These are phyloP conservation scores for Sycophaga agraensis DNA, from an alignment of 1,140 invertebrate species.

Conservation along the genomic window DNA sequence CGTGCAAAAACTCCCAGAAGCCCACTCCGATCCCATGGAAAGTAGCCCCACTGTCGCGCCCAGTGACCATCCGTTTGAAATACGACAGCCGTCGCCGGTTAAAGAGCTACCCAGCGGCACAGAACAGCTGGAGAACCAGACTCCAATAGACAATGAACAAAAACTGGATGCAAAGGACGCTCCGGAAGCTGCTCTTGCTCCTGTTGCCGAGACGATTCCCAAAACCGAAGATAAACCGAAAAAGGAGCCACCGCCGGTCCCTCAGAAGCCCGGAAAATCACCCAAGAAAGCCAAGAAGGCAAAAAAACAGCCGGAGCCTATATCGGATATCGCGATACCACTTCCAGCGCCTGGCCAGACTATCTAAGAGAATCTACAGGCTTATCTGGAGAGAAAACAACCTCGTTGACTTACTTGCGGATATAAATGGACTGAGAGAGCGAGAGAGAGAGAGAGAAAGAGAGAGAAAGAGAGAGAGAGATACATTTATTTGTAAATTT, in stretches of 20 bases:
- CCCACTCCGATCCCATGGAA: conserved; percentile 7
- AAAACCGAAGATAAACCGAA: conserved; percentile 13
- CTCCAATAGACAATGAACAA: not conserved
- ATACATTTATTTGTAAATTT: too few relatives aligned
- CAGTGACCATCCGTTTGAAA: not conserved
- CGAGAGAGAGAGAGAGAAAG: too few relatives aligned
- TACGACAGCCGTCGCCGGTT: conserved; percentile 29
- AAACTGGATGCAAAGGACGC: not conserved
- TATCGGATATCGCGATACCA: conserved; percentile 49
- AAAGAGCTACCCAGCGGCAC: conserved; percentile 5
- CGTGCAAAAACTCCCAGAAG: too few relatives aligned
- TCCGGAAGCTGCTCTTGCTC: too few relatives aligned
- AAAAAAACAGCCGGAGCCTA: conserved; percentile 41
- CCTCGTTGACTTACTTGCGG: too few relatives aligned
- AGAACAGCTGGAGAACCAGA: conserved; percentile 2
- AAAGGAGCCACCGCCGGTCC: conserved; percentile 21
- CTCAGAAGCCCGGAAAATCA: conserved; percentile 30
- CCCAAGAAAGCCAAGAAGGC: conserved; percentile 45
- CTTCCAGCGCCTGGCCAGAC: conserved; percentile 36
- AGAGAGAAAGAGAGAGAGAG: too few relatives aligned
- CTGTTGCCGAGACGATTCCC: not conserved
- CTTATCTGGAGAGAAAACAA: too few relatives aligned
- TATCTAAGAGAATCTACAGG: not conserved
- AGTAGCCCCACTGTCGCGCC: not conserved
- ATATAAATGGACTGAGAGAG: too few relatives aligned